Percentiles rank a stretch among this genome's conserved stretches.
Conservation (phyloP, 2,888 invertebrate species). For the Drosophila engyochracea region DNA sequence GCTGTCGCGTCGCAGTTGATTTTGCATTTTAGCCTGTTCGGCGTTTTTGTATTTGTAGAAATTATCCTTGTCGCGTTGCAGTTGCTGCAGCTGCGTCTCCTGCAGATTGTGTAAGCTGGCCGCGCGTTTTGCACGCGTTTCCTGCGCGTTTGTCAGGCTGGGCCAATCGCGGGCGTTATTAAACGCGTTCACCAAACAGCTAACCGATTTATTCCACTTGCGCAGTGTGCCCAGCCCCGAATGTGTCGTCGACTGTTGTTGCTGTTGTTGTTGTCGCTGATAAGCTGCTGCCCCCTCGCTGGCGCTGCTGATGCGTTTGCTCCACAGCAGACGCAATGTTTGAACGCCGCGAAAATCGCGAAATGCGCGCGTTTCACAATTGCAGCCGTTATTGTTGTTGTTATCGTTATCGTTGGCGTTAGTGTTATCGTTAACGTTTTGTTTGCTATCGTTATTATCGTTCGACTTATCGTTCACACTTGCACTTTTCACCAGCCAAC, state of each 20-base stretch:
- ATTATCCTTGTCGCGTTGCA: constrained; percentile 82
- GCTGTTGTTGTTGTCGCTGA: constrained; percentile 4
- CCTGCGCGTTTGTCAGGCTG: constrained; percentile 39
- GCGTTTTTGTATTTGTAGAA: constrained; percentile 85
- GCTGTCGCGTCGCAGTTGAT: constrained; percentile 56
- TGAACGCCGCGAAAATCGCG: constrained; percentile 84
- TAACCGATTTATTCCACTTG: constrained; percentile 80
- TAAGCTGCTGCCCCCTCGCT: constrained; percentile 55
- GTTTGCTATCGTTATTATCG: constrained; percentile 41
- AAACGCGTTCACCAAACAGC: constrained; percentile 78
- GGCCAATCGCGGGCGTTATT: constrained; percentile 63
- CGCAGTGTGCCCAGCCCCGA: constrained; percentile 63
- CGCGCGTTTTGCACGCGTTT: constrained; percentile 75
- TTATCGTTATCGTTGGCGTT: constrained; percentile 28
- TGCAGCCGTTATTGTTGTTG: constrained; percentile 42
- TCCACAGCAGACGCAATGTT: constrained; percentile 84
- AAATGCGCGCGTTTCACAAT: constrained; percentile 68
- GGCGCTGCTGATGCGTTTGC: constrained; percentile 82
- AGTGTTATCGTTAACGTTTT: constrained; percentile 28
- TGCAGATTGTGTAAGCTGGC: constrained; percentile 82
- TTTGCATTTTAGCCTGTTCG: constrained; percentile 75
- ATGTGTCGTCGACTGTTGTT: neutral
- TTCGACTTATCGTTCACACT: constrained; percentile 49
- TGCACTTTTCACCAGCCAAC: constrained; percentile 80
- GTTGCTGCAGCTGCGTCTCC: constrained; percentile 34